Evolutionary conservation across 2,113 vertebrate genomes (phyloP).

Genomic region (Megatriorchis doriae): DNA sequence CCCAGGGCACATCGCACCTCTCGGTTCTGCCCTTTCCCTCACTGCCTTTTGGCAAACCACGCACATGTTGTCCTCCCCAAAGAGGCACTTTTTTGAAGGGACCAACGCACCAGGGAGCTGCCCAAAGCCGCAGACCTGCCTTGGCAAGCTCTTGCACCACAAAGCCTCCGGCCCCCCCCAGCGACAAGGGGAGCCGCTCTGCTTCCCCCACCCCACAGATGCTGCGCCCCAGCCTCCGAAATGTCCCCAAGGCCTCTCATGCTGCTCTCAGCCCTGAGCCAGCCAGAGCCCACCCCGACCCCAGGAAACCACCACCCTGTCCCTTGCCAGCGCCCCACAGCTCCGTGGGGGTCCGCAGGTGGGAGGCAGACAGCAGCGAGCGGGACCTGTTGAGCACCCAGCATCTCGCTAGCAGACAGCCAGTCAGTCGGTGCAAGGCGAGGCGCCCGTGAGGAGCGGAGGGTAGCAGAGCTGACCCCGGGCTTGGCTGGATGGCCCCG

Average conservation of each 20-base stretch:
- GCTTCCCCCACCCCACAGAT: rapidly evolving
- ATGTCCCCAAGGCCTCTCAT: rapidly evolving
- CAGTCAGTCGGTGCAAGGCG: rapidly evolving
- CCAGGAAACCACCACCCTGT: neutral
- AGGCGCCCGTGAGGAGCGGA: neutral
- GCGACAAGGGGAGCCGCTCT: neutral
- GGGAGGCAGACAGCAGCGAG: rapidly evolving
- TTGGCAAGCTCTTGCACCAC: neutral
- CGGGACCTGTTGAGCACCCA: neutral
- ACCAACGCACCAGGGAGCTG: neutral
- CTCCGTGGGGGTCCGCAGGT: neutral
- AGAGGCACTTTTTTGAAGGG: neutral
- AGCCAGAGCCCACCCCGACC: neutral
- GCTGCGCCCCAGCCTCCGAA: neutral
- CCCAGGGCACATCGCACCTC: neutral
- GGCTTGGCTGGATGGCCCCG: neutral
- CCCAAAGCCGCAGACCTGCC: neutral
- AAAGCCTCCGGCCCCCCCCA: neutral
- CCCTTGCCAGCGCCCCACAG: rapidly evolving
- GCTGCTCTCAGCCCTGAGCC: neutral
- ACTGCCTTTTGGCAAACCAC: neutral
- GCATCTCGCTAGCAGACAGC: neutral
- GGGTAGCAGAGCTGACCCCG: neutral
- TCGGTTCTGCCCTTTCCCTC: neutral
- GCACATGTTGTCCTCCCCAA: rapidly evolving